phyloP scores from a whole-genome alignment of 2,797 vertebrate species.

The Acomys russatus region DNA sequence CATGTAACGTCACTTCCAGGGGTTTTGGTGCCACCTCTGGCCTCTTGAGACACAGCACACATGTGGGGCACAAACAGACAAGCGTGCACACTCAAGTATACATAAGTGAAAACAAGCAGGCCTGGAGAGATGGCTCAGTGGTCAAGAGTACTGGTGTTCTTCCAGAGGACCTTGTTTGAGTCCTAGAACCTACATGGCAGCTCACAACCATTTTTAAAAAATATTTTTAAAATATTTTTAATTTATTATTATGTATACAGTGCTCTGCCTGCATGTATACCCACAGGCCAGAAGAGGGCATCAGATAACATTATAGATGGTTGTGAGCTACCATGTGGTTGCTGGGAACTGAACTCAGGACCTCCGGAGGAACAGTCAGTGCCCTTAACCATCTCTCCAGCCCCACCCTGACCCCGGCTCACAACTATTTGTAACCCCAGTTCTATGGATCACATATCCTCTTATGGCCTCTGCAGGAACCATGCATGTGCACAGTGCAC shows the following conservation, averaged over 20 bases:
- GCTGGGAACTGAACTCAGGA: too few species aligned
- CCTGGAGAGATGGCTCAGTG: neutral
- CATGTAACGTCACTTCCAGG: neutral
- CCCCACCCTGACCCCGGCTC: too few species aligned
- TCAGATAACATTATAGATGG: too few species aligned
- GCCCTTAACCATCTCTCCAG: too few species aligned
- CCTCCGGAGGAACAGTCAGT: too few species aligned
- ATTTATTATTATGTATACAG: too few species aligned
- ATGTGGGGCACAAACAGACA: neutral
- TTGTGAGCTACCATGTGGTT: too few species aligned
- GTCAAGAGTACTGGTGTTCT: neutral
- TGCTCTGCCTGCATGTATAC: too few species aligned
- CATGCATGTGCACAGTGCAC: neutral
- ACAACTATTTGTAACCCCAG: neutral
- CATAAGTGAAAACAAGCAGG: neutral
- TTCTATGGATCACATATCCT: neutral
- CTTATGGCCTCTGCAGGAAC: neutral
- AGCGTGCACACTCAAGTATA: neutral
- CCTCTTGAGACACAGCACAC: neutral
- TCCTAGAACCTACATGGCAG: neutral
- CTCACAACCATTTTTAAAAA: neutral
- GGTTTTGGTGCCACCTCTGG: neutral
- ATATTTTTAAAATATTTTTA: too few species aligned
- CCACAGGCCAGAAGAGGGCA: too few species aligned
- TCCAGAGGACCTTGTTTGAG: neutral